A percentile compares a stretch with the other conserved stretches of the same genome.
Conservation (phyloP, 1,140 invertebrate genomes). For the Procambarus virginalis region DNA sequence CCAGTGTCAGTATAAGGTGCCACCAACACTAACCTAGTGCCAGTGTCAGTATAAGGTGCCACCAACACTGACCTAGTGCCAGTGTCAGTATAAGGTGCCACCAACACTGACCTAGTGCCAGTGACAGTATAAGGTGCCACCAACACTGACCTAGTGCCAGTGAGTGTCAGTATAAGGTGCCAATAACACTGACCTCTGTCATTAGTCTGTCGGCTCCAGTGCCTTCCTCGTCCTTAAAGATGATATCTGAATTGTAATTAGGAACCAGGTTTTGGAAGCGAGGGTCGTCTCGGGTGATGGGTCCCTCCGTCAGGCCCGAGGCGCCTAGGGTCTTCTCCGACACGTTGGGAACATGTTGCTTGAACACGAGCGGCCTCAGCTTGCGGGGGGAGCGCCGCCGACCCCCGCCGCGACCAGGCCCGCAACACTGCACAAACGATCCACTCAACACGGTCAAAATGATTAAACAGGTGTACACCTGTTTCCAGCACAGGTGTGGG, state of each 20-base stretch:
- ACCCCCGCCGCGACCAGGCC: slow-evolving; percentile 89
- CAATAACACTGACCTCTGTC: slow-evolving; percentile 87
- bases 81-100: too few relatives aligned
- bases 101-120: too few relatives aligned
- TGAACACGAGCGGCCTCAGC: slow-evolving; percentile 92
- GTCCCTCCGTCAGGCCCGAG: slow-evolving; percentile 89
- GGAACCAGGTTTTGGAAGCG: slow-evolving; percentile 93
- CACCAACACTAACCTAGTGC: too few relatives aligned
- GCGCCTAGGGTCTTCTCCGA: slow-evolving; percentile 93
- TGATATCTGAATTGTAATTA: slow-evolving; percentile 95
- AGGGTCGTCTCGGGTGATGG: slow-evolving; percentile 84
- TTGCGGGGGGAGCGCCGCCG: slow-evolving; percentile 84
- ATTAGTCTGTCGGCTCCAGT: slow-evolving; percentile 95
- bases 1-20: too few relatives aligned
- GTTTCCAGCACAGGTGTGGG: slow-evolving; percentile 30
- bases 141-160: too few relatives aligned
- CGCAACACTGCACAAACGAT: slow-evolving; percentile 78
- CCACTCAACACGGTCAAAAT: slow-evolving; percentile 59
- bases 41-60: too few relatives aligned
- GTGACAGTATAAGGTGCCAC: too few relatives aligned
- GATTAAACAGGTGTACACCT: slow-evolving; percentile 62
- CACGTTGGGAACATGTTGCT: slow-evolving; percentile 96
- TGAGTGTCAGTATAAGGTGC: neutral
- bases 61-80: too few relatives aligned
- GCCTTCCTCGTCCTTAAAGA: slow-evolving; percentile 96